Evolutionary conservation across 2,888 invertebrate genomes (phyloP).

Genomic region (Cyclophora albipunctata): DNA sequence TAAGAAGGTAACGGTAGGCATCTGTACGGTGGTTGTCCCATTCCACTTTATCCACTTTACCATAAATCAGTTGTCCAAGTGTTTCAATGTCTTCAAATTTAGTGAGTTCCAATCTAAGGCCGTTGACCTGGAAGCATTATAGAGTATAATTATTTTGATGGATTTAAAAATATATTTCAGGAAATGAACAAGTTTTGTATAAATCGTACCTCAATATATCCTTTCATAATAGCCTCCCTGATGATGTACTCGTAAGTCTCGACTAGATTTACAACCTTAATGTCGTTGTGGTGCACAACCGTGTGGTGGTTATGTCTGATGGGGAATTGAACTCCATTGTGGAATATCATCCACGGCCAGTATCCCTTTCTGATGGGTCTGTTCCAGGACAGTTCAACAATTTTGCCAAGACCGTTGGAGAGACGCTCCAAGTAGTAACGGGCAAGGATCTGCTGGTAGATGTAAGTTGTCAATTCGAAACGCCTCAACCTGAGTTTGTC

Average conservation of each 20-base stretch:
- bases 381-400: conserved; percentile 60
- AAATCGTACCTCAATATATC: conserved; percentile 54
- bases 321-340: conserved; percentile 73
- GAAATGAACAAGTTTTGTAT: too few relatives aligned
- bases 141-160: too few relatives aligned
- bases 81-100: conserved; percentile 69
- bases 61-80: conserved; percentile 71
- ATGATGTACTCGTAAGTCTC: conserved; percentile 71
- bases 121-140: too few relatives aligned
- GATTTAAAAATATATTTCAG: too few relatives aligned
- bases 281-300: conserved; percentile 41
- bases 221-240: conserved; percentile 73
- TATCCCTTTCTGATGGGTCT: conserved; percentile 65
- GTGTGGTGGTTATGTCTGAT: conserved; percentile 64
- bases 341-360: conserved; percentile 72
- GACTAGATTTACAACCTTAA: conserved; percentile 38
- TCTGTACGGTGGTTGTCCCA: conserved; percentile 44
- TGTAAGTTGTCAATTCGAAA: conserved; percentile 74
- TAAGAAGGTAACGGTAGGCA: conserved; percentile 75
- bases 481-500: conserved; percentile 51
- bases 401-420: conserved; percentile 61
- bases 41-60: conserved; percentile 56
- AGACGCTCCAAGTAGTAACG: conserved; percentile 74
- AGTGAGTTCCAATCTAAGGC: conserved; percentile 28
- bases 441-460: conserved; percentile 80